phyloP scores from a whole-genome alignment of 2,113 vertebrate species.

The Cinclus cinclus region DNA sequence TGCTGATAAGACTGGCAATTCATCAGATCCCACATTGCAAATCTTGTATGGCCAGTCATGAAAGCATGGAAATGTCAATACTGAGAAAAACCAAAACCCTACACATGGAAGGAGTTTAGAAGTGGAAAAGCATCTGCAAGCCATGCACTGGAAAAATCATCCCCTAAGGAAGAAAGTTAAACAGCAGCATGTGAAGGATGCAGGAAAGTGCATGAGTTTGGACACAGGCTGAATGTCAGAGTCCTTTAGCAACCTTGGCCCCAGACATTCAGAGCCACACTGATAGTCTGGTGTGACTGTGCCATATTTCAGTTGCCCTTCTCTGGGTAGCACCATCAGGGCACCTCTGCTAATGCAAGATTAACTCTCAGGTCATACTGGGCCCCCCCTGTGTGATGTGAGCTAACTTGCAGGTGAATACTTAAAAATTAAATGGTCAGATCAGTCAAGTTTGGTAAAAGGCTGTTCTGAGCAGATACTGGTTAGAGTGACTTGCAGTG shows the following conservation, averaged over 20 bases:
- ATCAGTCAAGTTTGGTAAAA: background rate
- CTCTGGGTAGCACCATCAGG: too few relatives aligned
- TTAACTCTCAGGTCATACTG: background rate
- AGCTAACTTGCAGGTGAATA: background rate
- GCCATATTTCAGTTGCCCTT: background rate
- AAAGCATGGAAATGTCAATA: background rate
- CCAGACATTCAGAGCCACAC: background rate
- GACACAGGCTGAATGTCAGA: fast-evolving
- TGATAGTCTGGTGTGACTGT: background rate
- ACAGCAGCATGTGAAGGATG: background rate
- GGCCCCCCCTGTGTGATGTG: background rate
- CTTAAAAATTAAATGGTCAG: background rate
- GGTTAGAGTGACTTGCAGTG: background rate
- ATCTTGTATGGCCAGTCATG: background rate
- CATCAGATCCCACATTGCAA: background rate
- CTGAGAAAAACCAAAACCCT: background rate
- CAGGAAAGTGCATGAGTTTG: background rate
- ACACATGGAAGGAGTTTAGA: background rate
- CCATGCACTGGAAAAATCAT: background rate
- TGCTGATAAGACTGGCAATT: background rate
- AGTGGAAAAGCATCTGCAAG: background rate
- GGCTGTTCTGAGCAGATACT: background rate
- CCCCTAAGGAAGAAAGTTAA: background rate
- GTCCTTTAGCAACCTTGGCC: background rate
- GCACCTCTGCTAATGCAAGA: background rate